Base-by-base conservation (phyloP, 2,797 vertebrate species). In the Erithacus rubecula region DNA sequence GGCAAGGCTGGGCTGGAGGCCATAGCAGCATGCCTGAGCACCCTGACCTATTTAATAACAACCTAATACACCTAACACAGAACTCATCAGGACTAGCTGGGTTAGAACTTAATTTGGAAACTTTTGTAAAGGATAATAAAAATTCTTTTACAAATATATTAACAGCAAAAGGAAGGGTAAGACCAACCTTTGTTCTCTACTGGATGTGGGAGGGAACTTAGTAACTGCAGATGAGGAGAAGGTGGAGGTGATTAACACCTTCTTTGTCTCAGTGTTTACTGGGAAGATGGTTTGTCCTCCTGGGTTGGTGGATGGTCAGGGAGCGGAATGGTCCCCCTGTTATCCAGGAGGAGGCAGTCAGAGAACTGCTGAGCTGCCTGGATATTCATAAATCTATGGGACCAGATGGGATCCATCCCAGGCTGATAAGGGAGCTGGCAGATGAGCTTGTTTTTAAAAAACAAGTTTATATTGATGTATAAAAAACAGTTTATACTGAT, bases 171-270 rank as follows among this genome's bases (percentile, higher is more conserved):
- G 32, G 21, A 64, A 53, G n/a, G 16, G 12, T 53, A 24, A 36
- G 39, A 36, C 15, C 16, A 63, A 5, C 15, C 37, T 77, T 10
- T 22, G 10, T 44, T 53, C 49, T 55, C 16, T 55, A 30, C 21
- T 44, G n/a, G 49, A 44, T 30, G 10, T 0, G 0, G 39, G 26
- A 53, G 32, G 12, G 27, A 78, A 44, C 36, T 64, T 44, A 30
- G 7, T 53, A 7, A 43, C 39, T 44, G 39, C n/a, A 23, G 15
- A 24, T 34, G 26, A 8, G 60, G 21, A 44, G n/a, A 53, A 30
- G 39, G 26, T 2, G 1, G 27, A 36, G 3, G 20, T 52, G 37
- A 7, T 52, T 43, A 63, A 52, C 0, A 2, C 32, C 16, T 53
- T 36, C 32, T 77, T 23, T 52, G 20, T 26, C 37, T 34, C 37